phyloP scores from a whole-genome alignment of 2,888 invertebrate species.

The Drosophila imparisetae region DNA sequence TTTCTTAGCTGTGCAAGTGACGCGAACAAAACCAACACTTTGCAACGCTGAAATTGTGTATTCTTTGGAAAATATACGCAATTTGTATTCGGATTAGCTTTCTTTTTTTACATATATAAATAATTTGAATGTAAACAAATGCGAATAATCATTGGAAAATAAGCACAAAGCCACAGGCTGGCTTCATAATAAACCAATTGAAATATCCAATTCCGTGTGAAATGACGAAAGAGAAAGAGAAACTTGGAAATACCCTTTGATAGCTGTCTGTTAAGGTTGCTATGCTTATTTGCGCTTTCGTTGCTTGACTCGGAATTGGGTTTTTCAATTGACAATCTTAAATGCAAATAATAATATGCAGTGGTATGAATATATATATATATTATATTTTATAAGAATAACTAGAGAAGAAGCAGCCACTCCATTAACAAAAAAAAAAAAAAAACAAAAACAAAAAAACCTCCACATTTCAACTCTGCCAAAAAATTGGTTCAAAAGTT shows the following conservation, averaged over 20 bases:
- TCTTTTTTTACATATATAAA: slow-evolving; percentile 17
- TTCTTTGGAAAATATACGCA: slow-evolving; percentile 22
- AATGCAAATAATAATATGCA: not conserved
- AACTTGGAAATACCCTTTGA: not conserved
- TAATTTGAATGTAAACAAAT: not conserved
- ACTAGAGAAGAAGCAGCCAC: slow-evolving; percentile 27
- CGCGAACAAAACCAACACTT: slow-evolving; percentile 55
- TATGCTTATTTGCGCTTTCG: not conserved
- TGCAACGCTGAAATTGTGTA: slow-evolving; percentile 47
- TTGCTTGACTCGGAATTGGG: not conserved
- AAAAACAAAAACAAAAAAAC: slow-evolving; percentile 7
- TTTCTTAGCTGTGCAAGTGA: slow-evolving; percentile 53
- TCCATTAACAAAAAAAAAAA: slow-evolving; percentile 3
- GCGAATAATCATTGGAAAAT: slow-evolving; percentile 1
- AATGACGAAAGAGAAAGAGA: not conserved
- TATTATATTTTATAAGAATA: slow-evolving; percentile 34
- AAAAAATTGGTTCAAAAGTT: slow-evolving; percentile 39
- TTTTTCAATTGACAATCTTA: not conserved
- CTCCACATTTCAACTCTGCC: slow-evolving; percentile 38
- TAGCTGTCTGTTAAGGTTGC: not conserved
- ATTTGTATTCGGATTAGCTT: slow-evolving; percentile 34
- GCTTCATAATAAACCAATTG: slow-evolving; percentile 2
- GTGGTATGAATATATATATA: not conserved
- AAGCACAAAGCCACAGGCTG: slow-evolving; percentile 3
- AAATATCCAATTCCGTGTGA: not conserved